Evolutionary conservation across 2,797 vertebrate species (phyloP).

Genomic region (Hyperoplus immaculatus): DNA sequence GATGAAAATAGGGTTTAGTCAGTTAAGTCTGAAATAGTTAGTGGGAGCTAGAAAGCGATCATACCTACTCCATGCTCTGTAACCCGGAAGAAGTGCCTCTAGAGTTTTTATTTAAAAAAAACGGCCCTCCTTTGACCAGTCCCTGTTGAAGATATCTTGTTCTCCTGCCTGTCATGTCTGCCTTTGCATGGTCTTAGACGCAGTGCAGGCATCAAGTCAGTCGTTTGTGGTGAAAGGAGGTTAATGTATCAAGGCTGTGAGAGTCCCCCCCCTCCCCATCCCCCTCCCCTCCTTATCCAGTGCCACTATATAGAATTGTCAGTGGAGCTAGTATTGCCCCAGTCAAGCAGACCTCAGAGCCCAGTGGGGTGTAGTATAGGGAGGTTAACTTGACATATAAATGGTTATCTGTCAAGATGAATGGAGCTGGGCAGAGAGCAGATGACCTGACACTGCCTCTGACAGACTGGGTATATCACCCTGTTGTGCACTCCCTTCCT

Average conservation of each 20-base stretch:
- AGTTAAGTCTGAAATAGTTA: too few relatives aligned
- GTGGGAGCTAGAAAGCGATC: too few relatives aligned
- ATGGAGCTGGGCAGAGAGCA: constrained; percentile 70
- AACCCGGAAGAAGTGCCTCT: too few relatives aligned
- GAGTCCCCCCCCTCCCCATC: constrained; percentile 55
- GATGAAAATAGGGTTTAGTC: too few relatives aligned
- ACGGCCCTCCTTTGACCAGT: background rate
- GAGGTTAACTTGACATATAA: constrained; percentile 83
- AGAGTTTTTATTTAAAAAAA: too few relatives aligned
- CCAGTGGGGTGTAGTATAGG: constrained; percentile 52
- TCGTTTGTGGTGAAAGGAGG: constrained; percentile 62
- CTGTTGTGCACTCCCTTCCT: constrained; percentile 55
- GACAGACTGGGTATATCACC: constrained; percentile 65
- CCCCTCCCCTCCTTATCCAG: constrained; percentile 75
- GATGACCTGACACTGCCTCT: constrained; percentile 76
- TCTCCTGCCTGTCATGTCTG: constrained; percentile 19
- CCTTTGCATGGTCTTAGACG: constrained; percentile 4
- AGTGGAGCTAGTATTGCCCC: constrained; percentile 60
- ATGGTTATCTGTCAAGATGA: constrained; percentile 81
- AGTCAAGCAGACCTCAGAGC: constrained; percentile 64
- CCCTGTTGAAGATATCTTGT: constrained; percentile 33
- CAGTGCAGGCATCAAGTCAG: constrained; percentile 37
- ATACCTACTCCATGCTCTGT: too few relatives aligned
- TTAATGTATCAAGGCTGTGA: constrained; percentile 70
- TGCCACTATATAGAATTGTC: constrained; percentile 71